These are phyloP conservation scores for Drosophila merina DNA, from an alignment of 2,888 invertebrate genomes.

Conservation along the genomic window DNA sequence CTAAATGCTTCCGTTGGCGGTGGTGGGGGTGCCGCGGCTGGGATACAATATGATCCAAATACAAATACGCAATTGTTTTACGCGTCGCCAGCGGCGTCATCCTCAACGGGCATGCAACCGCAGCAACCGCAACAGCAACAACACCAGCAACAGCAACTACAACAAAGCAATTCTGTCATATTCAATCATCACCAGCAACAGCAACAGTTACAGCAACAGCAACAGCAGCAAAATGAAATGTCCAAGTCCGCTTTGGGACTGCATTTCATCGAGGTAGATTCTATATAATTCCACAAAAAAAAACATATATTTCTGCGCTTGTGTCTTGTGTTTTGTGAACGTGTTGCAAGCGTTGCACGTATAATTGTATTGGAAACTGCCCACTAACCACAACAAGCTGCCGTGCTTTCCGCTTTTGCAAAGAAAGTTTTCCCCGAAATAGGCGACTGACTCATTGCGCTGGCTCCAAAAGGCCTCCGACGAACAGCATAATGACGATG, in stretches of 20 bases:
- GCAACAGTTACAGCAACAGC: constrained; percentile 57
- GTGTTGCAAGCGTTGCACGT: constrained; percentile 33
- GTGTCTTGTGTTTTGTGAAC: constrained; percentile 21
- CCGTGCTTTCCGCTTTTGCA: constrained; percentile 11
- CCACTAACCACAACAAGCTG: constrained; percentile 32
- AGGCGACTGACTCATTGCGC: constrained; percentile 58
- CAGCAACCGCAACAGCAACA: constrained; percentile 57
- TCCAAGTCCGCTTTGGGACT: constrained; percentile 81
- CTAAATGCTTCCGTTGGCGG: constrained; percentile 57
- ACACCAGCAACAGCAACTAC: constrained; percentile 51
- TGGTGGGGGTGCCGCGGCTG: constrained; percentile 32
- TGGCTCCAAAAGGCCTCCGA: constrained; percentile 39
- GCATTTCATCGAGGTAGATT: constrained; percentile 83
- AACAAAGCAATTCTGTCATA: constrained; percentile 81
- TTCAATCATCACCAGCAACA: constrained; percentile 74
- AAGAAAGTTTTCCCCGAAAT: constrained; percentile 50
- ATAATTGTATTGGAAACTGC: constrained; percentile 23
- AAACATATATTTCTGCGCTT: constrained; percentile 7
- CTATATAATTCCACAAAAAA: constrained; percentile 32
- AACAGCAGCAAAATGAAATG: constrained; percentile 82
- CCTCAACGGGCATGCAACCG: constrained; percentile 59
- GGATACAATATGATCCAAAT: constrained; percentile 73
- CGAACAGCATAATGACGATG: constrained; percentile 18
- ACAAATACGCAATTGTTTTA: constrained; percentile 77
- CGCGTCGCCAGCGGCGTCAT: constrained; percentile 49